These are phyloP conservation scores for Lutra lutra DNA, from an alignment of 2,797 vertebrate genomes.

Conservation along the genomic window DNA sequence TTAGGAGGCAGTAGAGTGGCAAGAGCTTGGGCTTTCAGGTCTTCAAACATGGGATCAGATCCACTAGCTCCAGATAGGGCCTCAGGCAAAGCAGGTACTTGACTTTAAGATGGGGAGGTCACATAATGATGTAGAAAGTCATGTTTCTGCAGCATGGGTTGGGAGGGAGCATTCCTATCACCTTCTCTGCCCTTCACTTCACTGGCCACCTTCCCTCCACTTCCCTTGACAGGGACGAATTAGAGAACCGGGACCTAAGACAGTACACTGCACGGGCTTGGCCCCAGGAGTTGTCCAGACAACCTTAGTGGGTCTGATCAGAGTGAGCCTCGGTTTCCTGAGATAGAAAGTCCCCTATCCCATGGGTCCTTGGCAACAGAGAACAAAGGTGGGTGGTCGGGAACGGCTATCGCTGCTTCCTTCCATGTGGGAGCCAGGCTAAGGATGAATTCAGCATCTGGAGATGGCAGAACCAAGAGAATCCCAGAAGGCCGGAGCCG, in stretches of 20 bases:
- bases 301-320: neutral
- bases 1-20: neutral
- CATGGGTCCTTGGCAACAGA: neutral
- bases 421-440: neutral
- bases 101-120: too few relatives aligned
- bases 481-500: neutral
- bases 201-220: neutral
- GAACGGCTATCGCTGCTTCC: neutral
- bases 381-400: neutral
- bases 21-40: neutral
- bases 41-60: neutral
- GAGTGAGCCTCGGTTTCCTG: neutral
- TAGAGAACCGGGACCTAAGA: neutral
- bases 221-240: fast-evolving
- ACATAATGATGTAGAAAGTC: neutral
- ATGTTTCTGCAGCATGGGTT: too few relatives aligned
- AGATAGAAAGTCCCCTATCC: neutral
- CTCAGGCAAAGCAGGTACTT: neutral
- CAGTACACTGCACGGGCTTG: neutral
- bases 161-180: neutral
- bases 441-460: neutral
- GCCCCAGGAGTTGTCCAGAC: neutral
- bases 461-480: neutral
- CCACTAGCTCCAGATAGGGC: fast-evolving
- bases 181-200: neutral